Evolutionary conservation across 37 sponge, comb jelly and placozoan species (phyloP), one percentile per base, ranked within the genome.

Genomic region (Ianthella basta): DNA sequence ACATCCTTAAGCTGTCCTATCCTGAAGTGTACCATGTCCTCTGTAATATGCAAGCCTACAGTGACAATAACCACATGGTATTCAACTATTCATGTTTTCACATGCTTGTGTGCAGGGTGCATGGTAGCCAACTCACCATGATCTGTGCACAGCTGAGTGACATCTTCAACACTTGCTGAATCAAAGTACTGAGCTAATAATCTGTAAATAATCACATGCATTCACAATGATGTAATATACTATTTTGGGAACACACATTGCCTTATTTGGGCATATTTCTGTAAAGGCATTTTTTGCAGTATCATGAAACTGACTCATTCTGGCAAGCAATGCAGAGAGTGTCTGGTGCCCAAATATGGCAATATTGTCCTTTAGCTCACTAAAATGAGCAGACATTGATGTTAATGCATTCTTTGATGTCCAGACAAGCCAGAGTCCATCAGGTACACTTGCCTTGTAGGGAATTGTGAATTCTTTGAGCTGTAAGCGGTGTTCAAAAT

Each of bases 401-500:
- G 35, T 3, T 70, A 37, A 29, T 21, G 33, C 12, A 70, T 21
- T 21, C 32, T 70, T n/a, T 19, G 12, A 33, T 5, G 5, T 27
- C 33, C 72, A 21, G 0, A 2, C 20, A 3, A 37, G 34, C 1
- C 24, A 33, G 24, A 70, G 27, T 33, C 72, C 35, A 29, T 18
- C 72, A n/a, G n/a, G n/a, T 44, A 44, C 50, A 25, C 36, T 24
- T 88, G 84, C 89, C 57, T 67, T n/a, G 84, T 32, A 37, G 89
- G 89, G 37, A 84, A 80, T 4, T 36, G 35, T 10, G 74, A 56
- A 54, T 86, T 83, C 55, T 55, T 39, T 18, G 57, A 44, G 55
- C 87, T 70, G 64, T 85, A 91, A 15, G 88, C 92, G 20, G 32
- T 65, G 40, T 80, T 81, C 64, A 91, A 19, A 27, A 60, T 84